Evolutionary conservation across 2,113 vertebrate genomes (phyloP).

Genomic region (Chionis minor): DNA sequence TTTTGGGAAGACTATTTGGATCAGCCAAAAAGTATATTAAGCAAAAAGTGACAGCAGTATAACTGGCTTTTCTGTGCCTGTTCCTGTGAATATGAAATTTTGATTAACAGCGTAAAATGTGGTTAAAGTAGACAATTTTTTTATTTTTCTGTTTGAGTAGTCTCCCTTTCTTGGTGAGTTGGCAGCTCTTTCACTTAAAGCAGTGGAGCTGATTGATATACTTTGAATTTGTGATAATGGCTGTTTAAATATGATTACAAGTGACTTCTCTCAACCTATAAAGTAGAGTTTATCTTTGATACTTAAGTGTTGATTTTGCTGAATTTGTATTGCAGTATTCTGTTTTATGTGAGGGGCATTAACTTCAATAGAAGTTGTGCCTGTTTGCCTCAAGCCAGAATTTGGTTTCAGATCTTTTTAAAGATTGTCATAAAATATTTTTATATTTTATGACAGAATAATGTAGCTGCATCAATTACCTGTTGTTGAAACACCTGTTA

Average conservation of each 20-base stretch:
- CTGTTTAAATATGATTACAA: neutral
- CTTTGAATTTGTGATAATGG: neutral
- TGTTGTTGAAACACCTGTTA: neutral
- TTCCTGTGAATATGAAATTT: neutral
- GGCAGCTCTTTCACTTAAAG: neutral
- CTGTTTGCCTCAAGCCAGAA: neutral
- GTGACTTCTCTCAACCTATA: neutral
- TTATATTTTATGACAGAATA: neutral
- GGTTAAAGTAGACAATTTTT: neutral
- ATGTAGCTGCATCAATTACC: neutral
- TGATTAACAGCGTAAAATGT: neutral
- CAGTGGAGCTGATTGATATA: neutral
- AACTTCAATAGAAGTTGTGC: neutral
- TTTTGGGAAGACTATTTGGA: neutral
- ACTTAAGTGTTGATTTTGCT: neutral
- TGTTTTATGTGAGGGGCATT: neutral
- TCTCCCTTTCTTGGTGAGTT: neutral
- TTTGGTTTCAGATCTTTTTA: neutral
- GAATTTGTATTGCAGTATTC: neutral
- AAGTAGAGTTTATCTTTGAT: neutral
- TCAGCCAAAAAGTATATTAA: neutral
- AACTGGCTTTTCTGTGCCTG: neutral
- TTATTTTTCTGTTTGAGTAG: neutral
- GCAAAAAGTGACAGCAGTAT: neutral
- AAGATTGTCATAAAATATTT: neutral